phyloP scores from a whole-genome alignment of 2,113 vertebrate genomes.

The Rhinogobius similis region DNA sequence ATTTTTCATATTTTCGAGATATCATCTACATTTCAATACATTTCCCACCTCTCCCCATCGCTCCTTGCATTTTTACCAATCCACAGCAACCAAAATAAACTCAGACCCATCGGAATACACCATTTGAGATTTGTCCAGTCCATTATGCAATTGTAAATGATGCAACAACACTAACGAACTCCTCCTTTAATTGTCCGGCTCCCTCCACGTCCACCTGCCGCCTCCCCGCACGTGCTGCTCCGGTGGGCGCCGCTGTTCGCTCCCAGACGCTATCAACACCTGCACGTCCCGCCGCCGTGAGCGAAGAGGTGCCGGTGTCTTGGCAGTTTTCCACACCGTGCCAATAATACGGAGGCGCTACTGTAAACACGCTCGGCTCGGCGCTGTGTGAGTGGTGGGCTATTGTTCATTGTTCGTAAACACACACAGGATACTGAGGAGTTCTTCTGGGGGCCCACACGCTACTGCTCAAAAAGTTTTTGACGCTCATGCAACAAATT shows the following conservation, averaged over 20 bases:
- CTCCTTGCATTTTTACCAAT: background rate
- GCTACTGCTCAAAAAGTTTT: background rate
- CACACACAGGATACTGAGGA: slow-evolving; percentile 4
- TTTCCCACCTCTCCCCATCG: background rate
- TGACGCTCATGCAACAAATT: slow-evolving; percentile 5
- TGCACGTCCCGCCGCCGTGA: slow-evolving; percentile 31
- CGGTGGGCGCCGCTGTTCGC: slow-evolving; percentile 6
- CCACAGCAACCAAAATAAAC: background rate
- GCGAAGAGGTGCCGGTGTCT: slow-evolving; percentile 13
- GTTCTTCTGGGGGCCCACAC: slow-evolving; percentile 3
- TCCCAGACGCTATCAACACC: slow-evolving; percentile 47
- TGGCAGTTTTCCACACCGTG: slow-evolving; percentile 22
- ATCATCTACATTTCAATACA: no score
- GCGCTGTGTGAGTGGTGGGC: slow-evolving; percentile 6
- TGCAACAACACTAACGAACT: background rate
- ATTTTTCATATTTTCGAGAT: no score
- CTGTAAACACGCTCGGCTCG: slow-evolving; percentile 41
- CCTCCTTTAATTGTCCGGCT: background rate
- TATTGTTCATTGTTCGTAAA: slow-evolving; percentile 22
- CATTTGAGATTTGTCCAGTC: no score
- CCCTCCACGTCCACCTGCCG: background rate
- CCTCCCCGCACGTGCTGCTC: slow-evolving; percentile 1
- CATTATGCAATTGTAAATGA: background rate
- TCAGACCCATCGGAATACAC: background rate
- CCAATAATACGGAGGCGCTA: slow-evolving; percentile 32